These are phyloP conservation scores for Coilia nasus DNA, from an alignment of 2,797 vertebrate genomes.

Conservation along the genomic window DNA sequence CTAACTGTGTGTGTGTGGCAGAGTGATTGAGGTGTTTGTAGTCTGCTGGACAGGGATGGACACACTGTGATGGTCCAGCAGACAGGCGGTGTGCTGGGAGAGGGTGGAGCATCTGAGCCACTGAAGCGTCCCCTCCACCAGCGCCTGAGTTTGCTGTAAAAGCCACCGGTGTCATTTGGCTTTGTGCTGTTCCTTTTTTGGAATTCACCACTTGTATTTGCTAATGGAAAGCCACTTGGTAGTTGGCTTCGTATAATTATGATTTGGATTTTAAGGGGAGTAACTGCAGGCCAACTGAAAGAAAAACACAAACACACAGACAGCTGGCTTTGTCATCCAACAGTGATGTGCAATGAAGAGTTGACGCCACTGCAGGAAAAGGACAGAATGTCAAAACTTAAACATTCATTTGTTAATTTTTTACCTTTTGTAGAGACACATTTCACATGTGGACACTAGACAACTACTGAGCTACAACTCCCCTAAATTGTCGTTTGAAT, in stretches of 20 bases:
- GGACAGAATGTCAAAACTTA: background rate
- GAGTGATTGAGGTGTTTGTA: background rate
- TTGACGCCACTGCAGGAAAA: background rate
- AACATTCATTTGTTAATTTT: background rate
- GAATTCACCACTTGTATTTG: too few relatives aligned
- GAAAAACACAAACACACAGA: background rate
- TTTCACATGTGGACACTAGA: background rate
- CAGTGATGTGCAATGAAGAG: constrained; percentile 8
- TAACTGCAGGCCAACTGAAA: background rate
- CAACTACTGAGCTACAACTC: background rate
- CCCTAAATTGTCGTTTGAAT: background rate
- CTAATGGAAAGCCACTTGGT: too few relatives aligned
- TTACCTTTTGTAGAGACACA: background rate
- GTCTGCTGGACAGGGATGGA: background rate
- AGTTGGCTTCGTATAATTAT: too few relatives aligned
- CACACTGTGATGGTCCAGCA: background rate
- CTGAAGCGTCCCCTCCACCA: background rate
- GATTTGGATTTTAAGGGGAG: background rate
- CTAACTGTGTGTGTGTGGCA: background rate
- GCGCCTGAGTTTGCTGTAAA: background rate
- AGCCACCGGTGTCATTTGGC: background rate
- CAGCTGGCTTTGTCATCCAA: background rate
- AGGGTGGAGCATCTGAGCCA: background rate
- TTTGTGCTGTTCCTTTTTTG: too few relatives aligned
- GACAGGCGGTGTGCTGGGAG: background rate